Conservation (phyloP, 2,797 vertebrate species). For the Mycteria americana region DNA sequence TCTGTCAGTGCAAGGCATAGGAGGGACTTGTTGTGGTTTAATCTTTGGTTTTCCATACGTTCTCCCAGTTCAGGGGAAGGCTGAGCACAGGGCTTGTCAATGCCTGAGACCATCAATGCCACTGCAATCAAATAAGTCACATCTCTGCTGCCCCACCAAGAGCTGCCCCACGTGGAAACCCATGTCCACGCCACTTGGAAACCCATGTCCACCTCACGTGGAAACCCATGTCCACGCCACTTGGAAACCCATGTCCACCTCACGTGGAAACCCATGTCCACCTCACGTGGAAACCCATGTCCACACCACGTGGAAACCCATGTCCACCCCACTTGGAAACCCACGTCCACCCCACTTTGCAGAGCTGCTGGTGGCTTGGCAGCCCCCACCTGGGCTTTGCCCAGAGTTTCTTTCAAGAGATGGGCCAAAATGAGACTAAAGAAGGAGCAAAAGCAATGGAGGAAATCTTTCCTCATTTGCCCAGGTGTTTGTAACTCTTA, state of each 20-base stretch:
- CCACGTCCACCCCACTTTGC: background rate
- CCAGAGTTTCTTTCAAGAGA: background rate
- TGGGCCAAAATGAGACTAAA: background rate
- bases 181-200: background rate
- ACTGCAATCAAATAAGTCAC: fast-evolving
- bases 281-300: background rate
- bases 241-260: fast-evolving
- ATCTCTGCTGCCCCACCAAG: background rate
- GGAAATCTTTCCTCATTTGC: background rate
- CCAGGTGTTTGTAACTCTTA: background rate
- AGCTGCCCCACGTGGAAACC: background rate
- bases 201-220: fast-evolving
- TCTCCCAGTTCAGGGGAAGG: background rate
- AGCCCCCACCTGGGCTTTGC: background rate
- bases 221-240: background rate
- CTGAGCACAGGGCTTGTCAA: background rate
- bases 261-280: too few species aligned
- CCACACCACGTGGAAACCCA: too few species aligned
- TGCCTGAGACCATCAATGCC: fast-evolving
- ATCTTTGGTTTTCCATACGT: background rate
- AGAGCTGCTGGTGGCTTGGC: background rate
- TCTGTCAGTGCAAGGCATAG: background rate
- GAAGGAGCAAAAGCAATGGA: background rate
- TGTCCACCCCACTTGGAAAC: too few species aligned
- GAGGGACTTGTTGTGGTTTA: background rate